These are phyloP conservation scores for Diorhabda carinulata DNA, from an alignment of 1,140 invertebrate genomes.

Conservation along the genomic window DNA sequence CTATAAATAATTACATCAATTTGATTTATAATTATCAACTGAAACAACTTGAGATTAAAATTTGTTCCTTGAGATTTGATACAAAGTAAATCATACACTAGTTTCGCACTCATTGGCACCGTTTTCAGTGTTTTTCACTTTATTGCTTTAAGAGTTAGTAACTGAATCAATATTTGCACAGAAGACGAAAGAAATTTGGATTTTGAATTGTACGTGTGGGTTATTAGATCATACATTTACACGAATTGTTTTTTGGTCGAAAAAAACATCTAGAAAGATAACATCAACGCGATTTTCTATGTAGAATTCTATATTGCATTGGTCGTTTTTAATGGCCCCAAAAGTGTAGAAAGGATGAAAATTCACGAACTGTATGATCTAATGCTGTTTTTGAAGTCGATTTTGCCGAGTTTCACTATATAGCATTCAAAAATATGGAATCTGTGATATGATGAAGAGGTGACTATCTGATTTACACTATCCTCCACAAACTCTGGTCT, in stretches of 20 bases:
- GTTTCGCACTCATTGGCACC: constrained; percentile 13
- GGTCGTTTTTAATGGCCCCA: not conserved
- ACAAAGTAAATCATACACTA: constrained; percentile 3
- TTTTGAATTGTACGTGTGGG: too few relatives aligned
- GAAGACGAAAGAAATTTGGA: not conserved
- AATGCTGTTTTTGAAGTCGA: not conserved
- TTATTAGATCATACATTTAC: not conserved
- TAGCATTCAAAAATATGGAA: not conserved
- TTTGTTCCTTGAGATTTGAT: not conserved
- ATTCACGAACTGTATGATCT: not conserved
- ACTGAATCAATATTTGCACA: constrained; percentile 7
- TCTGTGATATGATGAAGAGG: too few relatives aligned
- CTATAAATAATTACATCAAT: too few relatives aligned
- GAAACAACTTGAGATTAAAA: too few relatives aligned
- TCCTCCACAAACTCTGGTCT: too few relatives aligned
- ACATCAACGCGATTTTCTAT: not conserved
- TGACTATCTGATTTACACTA: too few relatives aligned
- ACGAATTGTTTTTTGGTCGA: not conserved
- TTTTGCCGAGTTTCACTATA: not conserved
- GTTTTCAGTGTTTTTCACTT: constrained; percentile 18
- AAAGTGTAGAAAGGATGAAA: not conserved
- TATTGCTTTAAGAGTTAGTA: constrained; percentile 17
- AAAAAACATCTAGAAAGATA: not conserved
- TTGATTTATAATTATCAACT: too few relatives aligned
- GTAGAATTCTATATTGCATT: not conserved